Evolutionary conservation across 53 echinoderm and acorn worm genomes (phyloP), one percentile per base, ranked within the genome.

Genomic region (Patiria pectinifera): DNA sequence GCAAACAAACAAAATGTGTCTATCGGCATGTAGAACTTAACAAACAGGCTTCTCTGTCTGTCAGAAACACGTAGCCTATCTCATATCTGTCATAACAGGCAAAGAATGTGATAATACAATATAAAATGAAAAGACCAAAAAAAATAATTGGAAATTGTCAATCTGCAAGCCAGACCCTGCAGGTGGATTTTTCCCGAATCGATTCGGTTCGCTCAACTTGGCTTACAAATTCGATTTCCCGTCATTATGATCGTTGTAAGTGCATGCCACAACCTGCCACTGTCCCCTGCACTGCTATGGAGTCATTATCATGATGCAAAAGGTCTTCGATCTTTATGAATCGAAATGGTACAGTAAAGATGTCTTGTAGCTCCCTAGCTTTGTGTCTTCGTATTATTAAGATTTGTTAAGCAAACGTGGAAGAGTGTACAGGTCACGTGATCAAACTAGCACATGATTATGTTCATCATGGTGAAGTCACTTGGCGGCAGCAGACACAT

Each of bases 161-260:
- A 59, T 87, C 45, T 80, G 15, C 16, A 12, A 48, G 63, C 78
- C 89, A 69, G 46, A 47, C 90, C 90, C 80, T 48, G 90, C 90
- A 90, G 90, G 81, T 90, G 90, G 80, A 63, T 45, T 44, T 16
- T 69, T 5, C 48, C n/a, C 43, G 11, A n/a, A 81, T 80, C 69
- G 90, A 90, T 80, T 90, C 21, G 63, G 48, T 81, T 62, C 90
- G 90, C 90, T 80, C 80, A 90, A 90, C 90, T 90, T 90, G 80
- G 59, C 90, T 81, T 90, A 81, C 80, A 90, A 81, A 90, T 90
- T 90, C 90, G 90, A 90, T 90, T 90, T 90, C 69, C 90, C 47
- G 66, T 48, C 49, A 22, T 69, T 71, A 69, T 6, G 90, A 71
- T 90, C n/a, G 81, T 90, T 48, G 23, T 48, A 24, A 81, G 63